phyloP scores from a whole-genome alignment of 92 coral and sea anemone genomes.

The Pocillopora grandis region DNA sequence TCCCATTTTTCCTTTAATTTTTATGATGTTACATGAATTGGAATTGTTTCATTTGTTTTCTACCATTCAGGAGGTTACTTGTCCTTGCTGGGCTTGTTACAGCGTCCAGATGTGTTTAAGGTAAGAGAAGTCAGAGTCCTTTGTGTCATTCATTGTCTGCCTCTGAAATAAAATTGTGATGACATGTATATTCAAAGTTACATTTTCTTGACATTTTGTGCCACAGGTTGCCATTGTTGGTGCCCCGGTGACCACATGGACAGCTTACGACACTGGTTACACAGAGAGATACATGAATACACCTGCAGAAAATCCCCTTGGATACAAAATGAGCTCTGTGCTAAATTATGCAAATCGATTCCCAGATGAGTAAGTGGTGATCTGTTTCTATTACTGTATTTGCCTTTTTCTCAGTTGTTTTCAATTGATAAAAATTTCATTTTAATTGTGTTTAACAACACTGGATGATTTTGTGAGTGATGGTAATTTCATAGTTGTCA shows the following conservation, averaged over 20 bases:
- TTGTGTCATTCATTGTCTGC: not conserved
- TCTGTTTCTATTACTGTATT: too few species aligned
- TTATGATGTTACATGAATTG: too few species aligned
- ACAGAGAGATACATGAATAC: slow-evolving; percentile 98
- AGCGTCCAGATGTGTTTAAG: slow-evolving; percentile 90
- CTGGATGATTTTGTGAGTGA: too few species aligned
- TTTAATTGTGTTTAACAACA: too few species aligned
- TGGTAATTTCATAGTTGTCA: too few species aligned
- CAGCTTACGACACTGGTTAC: slow-evolving; percentile 97
- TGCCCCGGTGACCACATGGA: slow-evolving; percentile 99
- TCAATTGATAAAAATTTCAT: too few species aligned
- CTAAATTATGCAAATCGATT: slow-evolving; percentile 77
- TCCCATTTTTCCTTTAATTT: too few species aligned
- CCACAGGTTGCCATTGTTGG: slow-evolving; percentile 93
- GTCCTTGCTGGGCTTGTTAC: slow-evolving; percentile 85
- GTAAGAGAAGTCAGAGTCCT: slow-evolving; percentile 17
- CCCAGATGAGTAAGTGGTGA: slow-evolving; percentile 90
- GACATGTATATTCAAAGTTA: not conserved
- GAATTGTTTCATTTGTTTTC: not conserved
- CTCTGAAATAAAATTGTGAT: too few species aligned
- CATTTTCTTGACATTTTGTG: not conserved
- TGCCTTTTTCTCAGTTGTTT: too few species aligned
- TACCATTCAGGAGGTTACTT: slow-evolving; percentile 77
- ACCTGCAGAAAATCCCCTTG: slow-evolving; percentile 84
- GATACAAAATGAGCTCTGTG: slow-evolving; percentile 88